Evolutionary conservation across 2,888 invertebrate species (phyloP), one percentile per base, ranked within the genome.

Genomic region (Tachina grossa): DNA sequence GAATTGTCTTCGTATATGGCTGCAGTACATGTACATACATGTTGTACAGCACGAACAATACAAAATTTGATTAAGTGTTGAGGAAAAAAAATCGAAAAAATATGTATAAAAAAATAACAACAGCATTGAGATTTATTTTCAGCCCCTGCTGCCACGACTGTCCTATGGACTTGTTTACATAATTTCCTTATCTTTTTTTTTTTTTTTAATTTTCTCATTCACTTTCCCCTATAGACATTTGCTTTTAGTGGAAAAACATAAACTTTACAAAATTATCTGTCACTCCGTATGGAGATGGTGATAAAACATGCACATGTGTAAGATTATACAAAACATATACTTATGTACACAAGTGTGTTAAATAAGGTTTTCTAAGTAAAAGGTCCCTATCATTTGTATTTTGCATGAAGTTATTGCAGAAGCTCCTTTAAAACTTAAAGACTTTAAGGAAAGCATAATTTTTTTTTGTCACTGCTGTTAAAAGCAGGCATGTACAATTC

Each of bases 81-180:
- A 9, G 4, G n/a, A 22, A 66, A 47, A 66, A 47, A 66, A 47
- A n/a, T 13, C 19, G 6, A 47, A 45, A 4, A 47, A 19, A 43
- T 9, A n/a, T 16, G 22, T 19, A 43, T 16, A 49, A 53, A 53
- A 53, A 75, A 45, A 61, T 78, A 14, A 76, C 59, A 68, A 59
- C 13, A 59, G 31, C 8, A 43, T 68, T 74, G 81, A 81, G 81
- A 77, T 79, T 79, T 55, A 19, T 75, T 82, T 53, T 63, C 11
- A 69, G 61, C 63, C 47, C 51, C 31, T 69, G 69, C 55, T 80
- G 59, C 55, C 68, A 47, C 43, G 65, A 71, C 66, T 75, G 74
- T 82, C 85, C 85, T 51, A 16, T 43, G 74, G 78, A 63, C 61
- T 78, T 85, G 78, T 85, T 85, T 85, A 78, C 82, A 57, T 49